Evolutionary conservation across 2,888 invertebrate genomes (phyloP).

Genomic region (Phengaris arion): DNA sequence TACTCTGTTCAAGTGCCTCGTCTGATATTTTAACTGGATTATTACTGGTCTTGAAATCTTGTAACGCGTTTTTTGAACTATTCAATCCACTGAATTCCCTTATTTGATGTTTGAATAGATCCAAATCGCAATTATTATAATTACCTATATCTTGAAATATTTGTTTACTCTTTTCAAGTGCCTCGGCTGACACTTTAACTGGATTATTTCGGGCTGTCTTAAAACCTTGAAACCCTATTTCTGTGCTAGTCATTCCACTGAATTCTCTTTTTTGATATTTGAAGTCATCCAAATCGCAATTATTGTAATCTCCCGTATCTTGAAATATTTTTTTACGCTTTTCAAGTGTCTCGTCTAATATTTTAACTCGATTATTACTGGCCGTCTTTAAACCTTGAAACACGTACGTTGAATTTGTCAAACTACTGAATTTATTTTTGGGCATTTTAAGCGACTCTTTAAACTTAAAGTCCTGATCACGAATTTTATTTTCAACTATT

Average conservation of each 20-base stretch:
- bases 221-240: slow-evolving; percentile 35
- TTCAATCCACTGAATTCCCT: neutral
- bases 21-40: slow-evolving; percentile 48
- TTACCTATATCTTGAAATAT: slow-evolving; percentile 48
- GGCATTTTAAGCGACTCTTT: too few relatives aligned
- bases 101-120: neutral
- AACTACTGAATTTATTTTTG: too few relatives aligned
- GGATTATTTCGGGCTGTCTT: slow-evolving; percentile 50
- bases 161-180: slow-evolving; percentile 43
- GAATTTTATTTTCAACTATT: slow-evolving; percentile 30
- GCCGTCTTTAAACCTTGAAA: too few relatives aligned
- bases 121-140: neutral
- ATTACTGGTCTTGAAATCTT: slow-evolving; percentile 51
- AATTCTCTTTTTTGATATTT: too few relatives aligned
- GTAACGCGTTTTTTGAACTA: slow-evolving; percentile 28
- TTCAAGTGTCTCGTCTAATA: too few relatives aligned
- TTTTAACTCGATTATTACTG: too few relatives aligned
- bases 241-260: neutral
- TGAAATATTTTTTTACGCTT: too few relatives aligned
- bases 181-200: slow-evolving; percentile 46
- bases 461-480: too few relatives aligned
- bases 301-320: too few relatives aligned
- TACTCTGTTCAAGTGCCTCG: slow-evolving; percentile 41
- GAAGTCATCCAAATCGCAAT: too few relatives aligned
- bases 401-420: slow-evolving; percentile 9